Conservation (phyloP, 1,140 invertebrate genomes). For the Papilio dardanus region DNA sequence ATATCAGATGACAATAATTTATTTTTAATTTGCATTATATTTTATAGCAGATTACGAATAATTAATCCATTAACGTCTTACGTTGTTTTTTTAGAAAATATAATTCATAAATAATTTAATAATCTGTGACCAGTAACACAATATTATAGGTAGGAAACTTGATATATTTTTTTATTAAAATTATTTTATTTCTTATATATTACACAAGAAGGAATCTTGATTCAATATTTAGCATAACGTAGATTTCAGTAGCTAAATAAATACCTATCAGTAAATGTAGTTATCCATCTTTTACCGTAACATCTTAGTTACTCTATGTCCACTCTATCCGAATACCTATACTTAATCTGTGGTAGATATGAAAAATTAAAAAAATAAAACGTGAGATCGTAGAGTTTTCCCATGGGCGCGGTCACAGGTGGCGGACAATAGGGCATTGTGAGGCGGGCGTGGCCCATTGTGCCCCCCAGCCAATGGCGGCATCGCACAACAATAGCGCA, state of each 20-base stretch:
- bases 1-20: neutral
- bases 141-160: neutral
- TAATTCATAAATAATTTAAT: neutral
- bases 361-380: constrained; percentile 7
- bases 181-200: neutral
- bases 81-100: neutral
- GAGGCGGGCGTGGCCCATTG: constrained; percentile 75
- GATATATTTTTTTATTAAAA: neutral
- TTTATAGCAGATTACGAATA: neutral
- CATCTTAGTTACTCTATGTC: neutral
- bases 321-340: neutral
- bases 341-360: neutral
- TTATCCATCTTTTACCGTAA: neutral
- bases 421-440: constrained; percentile 75
- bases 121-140: neutral
- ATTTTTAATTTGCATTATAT: neutral
- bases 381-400: constrained; percentile 26
- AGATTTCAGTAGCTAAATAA: neutral
- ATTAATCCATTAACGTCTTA: constrained; percentile 4
- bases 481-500: constrained; percentile 73
- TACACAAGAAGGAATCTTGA: neutral
- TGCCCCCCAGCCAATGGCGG: constrained; percentile 64
- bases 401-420: constrained; percentile 56
- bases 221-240: neutral
- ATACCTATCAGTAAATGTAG: neutral